Conservation (phyloP, 64 coral and sea anemone genomes). For the Hydrozoanthus tunicans region DNA sequence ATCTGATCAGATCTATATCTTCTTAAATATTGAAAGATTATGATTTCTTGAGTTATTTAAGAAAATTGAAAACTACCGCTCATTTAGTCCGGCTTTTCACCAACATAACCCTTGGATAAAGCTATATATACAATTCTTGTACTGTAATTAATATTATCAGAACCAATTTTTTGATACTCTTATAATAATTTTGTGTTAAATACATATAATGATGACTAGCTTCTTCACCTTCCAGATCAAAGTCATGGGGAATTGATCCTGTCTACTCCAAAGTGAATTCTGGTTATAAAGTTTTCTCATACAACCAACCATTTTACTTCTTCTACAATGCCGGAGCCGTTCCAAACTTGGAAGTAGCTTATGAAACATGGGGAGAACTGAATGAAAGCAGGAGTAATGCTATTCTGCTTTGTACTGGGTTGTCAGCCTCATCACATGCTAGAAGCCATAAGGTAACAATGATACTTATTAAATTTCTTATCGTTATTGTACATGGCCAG, state of each 20-base stretch:
- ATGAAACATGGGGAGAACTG: slow-evolving; percentile 91
- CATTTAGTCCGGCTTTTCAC: too few species aligned
- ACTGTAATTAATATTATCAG: too few species aligned
- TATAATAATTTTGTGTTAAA: neutral
- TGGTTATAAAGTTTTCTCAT: slow-evolving; percentile 75
- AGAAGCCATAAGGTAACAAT: slow-evolving; percentile 77
- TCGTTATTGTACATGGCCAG: too few species aligned
- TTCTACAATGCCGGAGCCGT: slow-evolving; percentile 84
- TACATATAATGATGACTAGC: neutral
- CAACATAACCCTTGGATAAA: too few species aligned
- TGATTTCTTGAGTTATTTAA: too few species aligned
- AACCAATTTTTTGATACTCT: too few species aligned
- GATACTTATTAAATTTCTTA: neutral
- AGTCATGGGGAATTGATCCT: slow-evolving; percentile 77
- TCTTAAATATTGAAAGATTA: too few species aligned
- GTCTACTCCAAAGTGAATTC: slow-evolving; percentile 85
- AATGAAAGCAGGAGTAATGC: slow-evolving; percentile 89
- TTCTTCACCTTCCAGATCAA: slow-evolving; percentile 58
- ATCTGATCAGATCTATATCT: too few species aligned
- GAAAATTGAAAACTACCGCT: too few species aligned
- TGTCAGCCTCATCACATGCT: slow-evolving; percentile 95
- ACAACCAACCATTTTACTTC: slow-evolving; percentile 78
- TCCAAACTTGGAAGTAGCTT: slow-evolving; percentile 74
- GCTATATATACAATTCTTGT: too few species aligned
- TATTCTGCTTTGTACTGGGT: slow-evolving; percentile 77